These are phyloP conservation scores for Agonopterix alstromeriana DNA, from an alignment of 2,888 invertebrate genomes.

Conservation along the genomic window DNA sequence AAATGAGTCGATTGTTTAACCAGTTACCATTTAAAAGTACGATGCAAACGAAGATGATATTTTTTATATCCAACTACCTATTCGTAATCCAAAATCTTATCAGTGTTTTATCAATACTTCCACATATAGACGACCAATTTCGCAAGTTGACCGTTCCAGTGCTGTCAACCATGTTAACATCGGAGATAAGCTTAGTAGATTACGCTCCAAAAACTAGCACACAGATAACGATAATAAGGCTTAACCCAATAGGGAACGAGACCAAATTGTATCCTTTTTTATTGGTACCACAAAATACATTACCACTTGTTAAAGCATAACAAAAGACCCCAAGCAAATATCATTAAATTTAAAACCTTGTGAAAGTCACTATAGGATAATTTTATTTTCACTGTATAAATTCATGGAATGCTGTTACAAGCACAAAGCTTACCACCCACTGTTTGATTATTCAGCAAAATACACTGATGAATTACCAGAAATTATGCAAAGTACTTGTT, in stretches of 20 bases:
- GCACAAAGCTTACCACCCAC: conserved; percentile 49
- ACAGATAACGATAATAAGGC: conserved; percentile 33
- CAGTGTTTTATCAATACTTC: too few relatives aligned
- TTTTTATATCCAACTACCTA: too few relatives aligned
- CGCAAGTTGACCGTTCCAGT: not conserved
- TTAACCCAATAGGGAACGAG: conserved; percentile 18
- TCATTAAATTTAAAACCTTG: conserved; percentile 7
- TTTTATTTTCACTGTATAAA: conserved; percentile 27
- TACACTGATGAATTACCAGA: conserved; percentile 56
- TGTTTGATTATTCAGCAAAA: conserved; percentile 37
- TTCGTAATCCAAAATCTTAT: too few relatives aligned
- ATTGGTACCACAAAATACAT: conserved; percentile 4
- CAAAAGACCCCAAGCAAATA: conserved; percentile 1
- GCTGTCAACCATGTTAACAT: conserved; percentile 11
- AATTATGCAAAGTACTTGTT: conserved; percentile 52
- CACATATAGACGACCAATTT: too few relatives aligned
- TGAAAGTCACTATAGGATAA: conserved; percentile 17
- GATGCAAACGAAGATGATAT: too few relatives aligned
- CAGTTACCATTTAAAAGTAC: too few relatives aligned
- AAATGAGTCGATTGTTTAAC: too few relatives aligned
- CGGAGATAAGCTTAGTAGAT: conserved; percentile 24
- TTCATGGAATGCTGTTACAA: conserved; percentile 36
- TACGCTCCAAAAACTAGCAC: conserved; percentile 27
- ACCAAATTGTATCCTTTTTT: conserved; percentile 10
- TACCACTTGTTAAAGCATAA: not conserved